phyloP scores from a whole-genome alignment of 2,113 vertebrate genomes.

The Nibea albiflora region DNA sequence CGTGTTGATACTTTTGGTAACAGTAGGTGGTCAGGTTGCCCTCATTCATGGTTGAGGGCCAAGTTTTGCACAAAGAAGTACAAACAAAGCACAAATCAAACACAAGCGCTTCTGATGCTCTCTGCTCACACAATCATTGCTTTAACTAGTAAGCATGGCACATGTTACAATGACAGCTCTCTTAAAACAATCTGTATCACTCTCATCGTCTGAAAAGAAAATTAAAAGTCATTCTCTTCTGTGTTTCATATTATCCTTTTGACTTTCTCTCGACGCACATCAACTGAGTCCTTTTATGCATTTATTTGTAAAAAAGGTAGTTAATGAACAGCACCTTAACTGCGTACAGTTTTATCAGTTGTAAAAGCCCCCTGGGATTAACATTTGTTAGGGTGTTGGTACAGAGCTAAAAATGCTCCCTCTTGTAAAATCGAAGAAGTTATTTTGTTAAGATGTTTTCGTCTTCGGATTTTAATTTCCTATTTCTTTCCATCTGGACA shows the following conservation, averaged over 20 bases:
- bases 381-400: neutral
- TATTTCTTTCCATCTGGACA: neutral
- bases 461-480: constrained; percentile 2
- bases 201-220: neutral
- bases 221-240: neutral
- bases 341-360: neutral
- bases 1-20: neutral
- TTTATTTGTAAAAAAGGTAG: too few relatives aligned
- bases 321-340: neutral
- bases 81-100: neutral
- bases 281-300: neutral
- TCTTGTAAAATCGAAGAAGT: constrained; percentile 18
- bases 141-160: too few relatives aligned
- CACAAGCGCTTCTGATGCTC: neutral
- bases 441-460: constrained; percentile 37
- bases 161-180: neutral
- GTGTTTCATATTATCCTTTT: neutral
- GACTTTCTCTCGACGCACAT: neutral
- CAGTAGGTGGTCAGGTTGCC: neutral
- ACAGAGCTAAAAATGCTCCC: neutral
- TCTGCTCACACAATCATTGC: neutral
- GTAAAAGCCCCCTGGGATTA: constrained; percentile 3
- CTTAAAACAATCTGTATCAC: neutral
- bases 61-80: neutral
- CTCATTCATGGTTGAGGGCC: neutral